Base-by-base conservation (phyloP, 2,888 invertebrate species). In the Andrena chrysosceles region DNA sequence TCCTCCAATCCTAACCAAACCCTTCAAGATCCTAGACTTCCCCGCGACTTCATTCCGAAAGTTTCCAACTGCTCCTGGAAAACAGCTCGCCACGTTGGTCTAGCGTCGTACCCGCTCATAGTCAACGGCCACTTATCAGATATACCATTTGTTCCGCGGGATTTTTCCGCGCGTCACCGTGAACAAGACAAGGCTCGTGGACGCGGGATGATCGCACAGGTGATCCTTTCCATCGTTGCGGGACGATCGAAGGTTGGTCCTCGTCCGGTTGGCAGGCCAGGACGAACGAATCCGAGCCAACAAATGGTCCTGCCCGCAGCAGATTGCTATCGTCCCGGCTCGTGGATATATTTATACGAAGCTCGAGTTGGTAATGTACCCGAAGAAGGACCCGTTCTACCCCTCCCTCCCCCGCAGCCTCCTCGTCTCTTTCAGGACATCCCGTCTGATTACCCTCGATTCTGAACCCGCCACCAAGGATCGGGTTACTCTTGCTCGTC, bases 261-360 rank as follows among this genome's bases (percentile, higher is more conserved):
- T 75, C 66, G 63, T 62, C 64, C 64, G 86, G 85, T 83, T 88
- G 87, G 86, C 87, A 89, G 85, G 71, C 63, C 88, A 31, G 84
- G 89, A 90, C 88, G 91, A 87, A 91, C 91, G 87, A 91, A 90
- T 90, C 87, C 85, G 76, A 56, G 89, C 87, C 91, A 92, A 93
- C 93, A 93, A 93, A 93, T 93, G 92, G 91, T 91, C 91, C 91
- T 91, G 91, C 89, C 89, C 48, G 85, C 89, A 86, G 85, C 81
- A 91, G 93, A 93, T 93, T 87, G 87, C 90, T 92, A 93, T 93
- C 93, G 91, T 86, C 86, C 86, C 85, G 87, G 89, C 81, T 73
- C 80, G 78, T 70, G 91, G 90, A 91, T 91, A 90, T 92, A 93
- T 93, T 93, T 92, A 92, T 93, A 91, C 91, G 92, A 89, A 84